Evolutionary conservation across 2,113 vertebrate species (phyloP).

Genomic region (Sinocyclocheilus maitianheensis): DNA sequence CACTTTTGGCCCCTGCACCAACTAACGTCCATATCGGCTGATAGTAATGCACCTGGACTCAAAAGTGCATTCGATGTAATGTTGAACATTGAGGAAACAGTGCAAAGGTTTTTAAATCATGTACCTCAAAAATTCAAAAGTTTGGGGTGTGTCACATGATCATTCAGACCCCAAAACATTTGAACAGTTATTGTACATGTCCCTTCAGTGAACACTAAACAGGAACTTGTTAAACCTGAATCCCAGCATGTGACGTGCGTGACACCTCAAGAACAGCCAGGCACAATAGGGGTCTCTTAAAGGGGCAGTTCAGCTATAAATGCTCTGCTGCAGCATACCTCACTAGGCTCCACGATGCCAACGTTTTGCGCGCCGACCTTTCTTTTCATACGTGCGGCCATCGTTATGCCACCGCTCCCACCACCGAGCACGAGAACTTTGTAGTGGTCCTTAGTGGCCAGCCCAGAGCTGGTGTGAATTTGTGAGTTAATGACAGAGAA

Average conservation of each 20-base stretch:
- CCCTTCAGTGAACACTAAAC: background rate
- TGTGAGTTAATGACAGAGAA: conserved; percentile 35
- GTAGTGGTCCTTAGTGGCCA: conserved; percentile 80
- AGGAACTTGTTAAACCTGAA: conserved; percentile 28
- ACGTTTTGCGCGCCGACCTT: conserved; percentile 87
- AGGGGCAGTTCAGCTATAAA: background rate
- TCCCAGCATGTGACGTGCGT: background rate
- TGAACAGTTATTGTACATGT: background rate
- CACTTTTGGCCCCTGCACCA: conserved; percentile 88
- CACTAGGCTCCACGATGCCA: conserved; percentile 90
- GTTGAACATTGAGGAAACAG: background rate
- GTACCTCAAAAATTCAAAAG: background rate
- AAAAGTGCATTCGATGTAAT: background rate
- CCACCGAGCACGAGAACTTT: conserved; percentile 92
- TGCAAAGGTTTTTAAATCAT: background rate
- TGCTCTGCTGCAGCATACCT: conserved; percentile 68
- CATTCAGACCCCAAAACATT: background rate
- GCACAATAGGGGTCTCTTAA: background rate
- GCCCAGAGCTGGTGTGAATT: conserved; percentile 66
- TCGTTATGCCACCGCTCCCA: conserved; percentile 89
- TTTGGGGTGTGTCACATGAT: background rate
- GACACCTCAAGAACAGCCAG: background rate
- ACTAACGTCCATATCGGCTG: conserved; percentile 97
- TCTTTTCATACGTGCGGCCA: conserved; percentile 92
- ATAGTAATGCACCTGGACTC: conserved; percentile 87